phyloP scores from a whole-genome alignment of 2,113 vertebrate species.

The Glaucomys volans region DNA sequence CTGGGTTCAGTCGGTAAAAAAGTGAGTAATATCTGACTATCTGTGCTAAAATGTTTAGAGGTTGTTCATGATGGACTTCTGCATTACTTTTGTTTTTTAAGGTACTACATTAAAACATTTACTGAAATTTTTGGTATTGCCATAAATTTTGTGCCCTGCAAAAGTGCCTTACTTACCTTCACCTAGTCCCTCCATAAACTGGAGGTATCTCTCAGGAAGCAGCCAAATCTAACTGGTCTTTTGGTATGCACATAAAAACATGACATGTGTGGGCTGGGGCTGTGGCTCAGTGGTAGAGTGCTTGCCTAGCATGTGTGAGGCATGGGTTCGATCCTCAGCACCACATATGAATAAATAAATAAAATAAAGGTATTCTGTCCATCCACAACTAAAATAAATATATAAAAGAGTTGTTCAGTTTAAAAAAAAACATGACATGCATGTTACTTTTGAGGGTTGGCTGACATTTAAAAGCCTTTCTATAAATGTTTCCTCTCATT shows the following conservation, averaged over 20 bases:
- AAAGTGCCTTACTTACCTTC: background rate
- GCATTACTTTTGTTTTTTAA: background rate
- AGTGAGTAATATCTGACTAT: background rate
- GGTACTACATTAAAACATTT: conserved; percentile 4
- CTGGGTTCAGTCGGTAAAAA: no score
- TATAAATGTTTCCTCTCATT: conserved; percentile 8
- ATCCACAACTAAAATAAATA: no score
- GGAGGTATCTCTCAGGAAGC: conserved; percentile 41
- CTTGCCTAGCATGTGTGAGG: no score
- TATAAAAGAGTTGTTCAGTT: no score
- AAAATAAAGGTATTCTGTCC: no score
- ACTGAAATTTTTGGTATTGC: background rate
- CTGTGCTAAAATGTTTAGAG: conserved; percentile 2
- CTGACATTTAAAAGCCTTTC: background rate
- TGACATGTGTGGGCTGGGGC: no score
- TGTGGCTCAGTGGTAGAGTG: no score
- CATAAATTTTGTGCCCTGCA: background rate
- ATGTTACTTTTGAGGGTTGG: conserved; percentile 12
- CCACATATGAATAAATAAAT: no score
- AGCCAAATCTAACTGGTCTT: conserved; percentile 22
- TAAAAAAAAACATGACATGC: background rate
- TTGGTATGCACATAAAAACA: background rate
- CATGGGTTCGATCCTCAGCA: no score
- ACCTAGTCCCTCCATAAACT: background rate
- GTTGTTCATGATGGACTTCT: background rate